Base-by-base conservation (phyloP, 2,113 vertebrate species). In the Lanius ludovicianus region DNA sequence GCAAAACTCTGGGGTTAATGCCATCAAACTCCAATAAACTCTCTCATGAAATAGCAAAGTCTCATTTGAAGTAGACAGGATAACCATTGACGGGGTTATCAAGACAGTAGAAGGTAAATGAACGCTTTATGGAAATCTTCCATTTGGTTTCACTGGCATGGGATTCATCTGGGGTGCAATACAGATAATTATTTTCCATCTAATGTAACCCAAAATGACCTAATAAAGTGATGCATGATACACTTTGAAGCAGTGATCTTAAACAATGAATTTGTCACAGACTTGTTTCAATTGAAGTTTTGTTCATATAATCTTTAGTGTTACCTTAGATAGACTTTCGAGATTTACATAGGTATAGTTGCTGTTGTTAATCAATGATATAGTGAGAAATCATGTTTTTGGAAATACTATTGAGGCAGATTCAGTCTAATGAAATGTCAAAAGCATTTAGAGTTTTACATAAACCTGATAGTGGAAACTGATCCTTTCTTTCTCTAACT, bases 41-140 rank as follows among this genome's bases (percentile, higher is more conserved):
- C 24, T 74, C 76, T 49, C 59, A 78, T 0, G 1, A 88, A 81
- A 70, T 10, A 81, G 21, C 27, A 73, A 10, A 0, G 0, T 74
- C 20, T 42, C 13, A 39, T 90, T 80, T 84, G 73, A 90, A 81
- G 68, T 16, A 86, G 47, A 37, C 8, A 60, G 15, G 52, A 74
- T 80, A 86, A 25, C 37, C 52, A 27, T 67, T 0, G 0, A 14
- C 46, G 7, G 17, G 47, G 35, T 83, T 94, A 37, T 92, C 42
- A 47, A 73, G 15, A 55, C 4, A 55, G 28, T 10, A 77, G 42
- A 10, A 88, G 17, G 10, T 23, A 71, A 91, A 70, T 67, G 13
- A n/a, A 59, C 9, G 16, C 24, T 30, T 69, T 65, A 28, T 47
- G 23, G 64, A 85, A 93, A 71, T 79, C 7, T 86, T 84, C 37